Base-by-base conservation (phyloP, 2,797 vertebrate genomes). In the Lithobates pipiens region DNA sequence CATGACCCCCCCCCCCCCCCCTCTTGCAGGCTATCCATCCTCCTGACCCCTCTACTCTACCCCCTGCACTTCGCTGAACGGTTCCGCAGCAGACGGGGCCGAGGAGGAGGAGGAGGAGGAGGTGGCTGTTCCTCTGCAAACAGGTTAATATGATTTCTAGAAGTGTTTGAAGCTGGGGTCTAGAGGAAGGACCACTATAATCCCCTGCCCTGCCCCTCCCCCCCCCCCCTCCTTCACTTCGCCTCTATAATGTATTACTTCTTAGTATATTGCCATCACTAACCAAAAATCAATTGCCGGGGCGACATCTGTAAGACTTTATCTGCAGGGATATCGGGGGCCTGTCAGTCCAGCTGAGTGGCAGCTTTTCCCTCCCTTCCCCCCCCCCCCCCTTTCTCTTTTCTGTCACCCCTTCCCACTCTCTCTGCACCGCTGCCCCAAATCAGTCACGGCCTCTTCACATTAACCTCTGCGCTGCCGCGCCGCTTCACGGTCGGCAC, bases 281-380 rank as follows among this genome's bases (percentile, higher is more conserved):
- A 94, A 95, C 95, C 88, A 93, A 94, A 95, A 96, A 96, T 96
- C 95, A 90, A 95, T 95, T 91, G 88, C 85, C 90, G 87, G 87
- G 89, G 93, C 89, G 91, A 91, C 91, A 95, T 95, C 95, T 95
- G 94, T 91, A 92, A 92, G 89, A 90, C 61, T 94, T 93, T 93
- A 93, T 96, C 95, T 94, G 94, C 91, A 88, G 89, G 92, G 91
- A 93, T 90, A 94, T 91, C 93, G 90, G 90, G 77, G 86, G 69
- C 87, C 91, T 92, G 94, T 90, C 91, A 67, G 11, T 94, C 91
- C 88, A 70, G 2, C 76, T 81, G 89, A 91, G 15, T 91, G 93
- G 90, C 91, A 91, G 90, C 85, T 72, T 36, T 27, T 89, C 89
- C 88, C 88, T 90, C 89, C 91, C 90, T 36, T 27, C 89, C 89